Base-by-base conservation (phyloP, 2,888 invertebrate genomes). In the Cerceris ruficornis region DNA sequence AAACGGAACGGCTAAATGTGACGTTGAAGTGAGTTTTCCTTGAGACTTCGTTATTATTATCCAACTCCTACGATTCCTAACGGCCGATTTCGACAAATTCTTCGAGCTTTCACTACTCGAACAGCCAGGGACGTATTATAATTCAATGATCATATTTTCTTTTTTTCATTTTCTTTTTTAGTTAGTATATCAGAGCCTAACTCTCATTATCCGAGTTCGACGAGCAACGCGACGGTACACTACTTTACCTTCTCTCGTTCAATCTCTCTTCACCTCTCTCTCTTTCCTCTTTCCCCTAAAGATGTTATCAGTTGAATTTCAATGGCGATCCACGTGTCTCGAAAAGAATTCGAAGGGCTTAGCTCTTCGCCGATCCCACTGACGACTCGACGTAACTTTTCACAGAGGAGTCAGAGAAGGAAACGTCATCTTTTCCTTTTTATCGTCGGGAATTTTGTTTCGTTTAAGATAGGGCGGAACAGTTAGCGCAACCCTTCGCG, bases 401-500 rank as follows among this genome's bases (percentile, higher is more conserved):
- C 8, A 46, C 11, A 8, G 5, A 1, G 46, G 46, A 8, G 4
- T 50, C n/a, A 2, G 50, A 7, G 46, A 46, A 11, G 11, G 43
- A 46, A 8, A 46, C 46, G 11, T 46, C 11, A 6, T 46, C 11
- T 46, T 46, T 11, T 46, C 7, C 9, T 46, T 11, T 11, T 46
- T 46, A 0, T 46, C 46, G 5, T 46, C 11, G 6, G 46, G 28
- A 17, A 17, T 55, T 55, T 28, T 7, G 15, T 7, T 55, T 15
- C 15, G 28, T 28, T n/a, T 11, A 14, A n/a, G 13, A 28, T 8
- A 28, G 7, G 13, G 2, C 11, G 42, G 59, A 67, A 78, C 69
- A 71, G 64, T 73, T 80, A 72, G 80, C 82, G 54, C 75, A 77
- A 80, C 73, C 69, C 74, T 71, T 74, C 80, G 83, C 75, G 80